Percentiles rank a stretch among this genome's conserved stretches.
Evolutionary conservation across 2,113 vertebrate genomes (phyloP).

Genomic region (Struthidea cinerea): DNA sequence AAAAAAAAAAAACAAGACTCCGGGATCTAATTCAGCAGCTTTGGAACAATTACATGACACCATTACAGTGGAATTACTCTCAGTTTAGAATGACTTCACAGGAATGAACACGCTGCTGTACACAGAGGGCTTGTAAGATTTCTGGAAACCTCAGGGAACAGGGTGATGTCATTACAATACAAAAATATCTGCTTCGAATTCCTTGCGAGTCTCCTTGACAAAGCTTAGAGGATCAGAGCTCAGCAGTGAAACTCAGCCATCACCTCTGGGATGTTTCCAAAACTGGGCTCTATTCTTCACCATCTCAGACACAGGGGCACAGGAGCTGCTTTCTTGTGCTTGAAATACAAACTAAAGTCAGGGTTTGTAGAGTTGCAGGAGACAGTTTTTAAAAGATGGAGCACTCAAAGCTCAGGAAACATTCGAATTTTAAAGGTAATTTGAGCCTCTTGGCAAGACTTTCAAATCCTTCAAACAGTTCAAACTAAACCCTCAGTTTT

Average conservation of each 20-base stretch:
- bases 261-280: neutral
- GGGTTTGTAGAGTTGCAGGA: neutral
- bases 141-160: conserved; percentile 25
- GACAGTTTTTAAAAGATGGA: neutral
- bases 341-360: neutral
- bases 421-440: neutral
- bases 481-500: neutral
- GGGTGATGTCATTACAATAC: conserved; percentile 27
- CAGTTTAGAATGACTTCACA: neutral
- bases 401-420: neutral
- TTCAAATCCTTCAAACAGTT: conserved; percentile 6
- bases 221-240: neutral
- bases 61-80: neutral
- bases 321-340: neutral
- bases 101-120: neutral
- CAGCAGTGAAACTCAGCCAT: neutral
- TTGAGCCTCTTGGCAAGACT: neutral
- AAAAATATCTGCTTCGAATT: conserved; percentile 28
- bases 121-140: neutral
- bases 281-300: neutral
- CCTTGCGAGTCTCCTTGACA: neutral
- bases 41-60: neutral
- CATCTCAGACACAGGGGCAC: neutral
- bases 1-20: neutral
- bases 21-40: neutral